Conservation (phyloP, 2,797 vertebrate genomes). For the Microcaecilia unicolor region DNA sequence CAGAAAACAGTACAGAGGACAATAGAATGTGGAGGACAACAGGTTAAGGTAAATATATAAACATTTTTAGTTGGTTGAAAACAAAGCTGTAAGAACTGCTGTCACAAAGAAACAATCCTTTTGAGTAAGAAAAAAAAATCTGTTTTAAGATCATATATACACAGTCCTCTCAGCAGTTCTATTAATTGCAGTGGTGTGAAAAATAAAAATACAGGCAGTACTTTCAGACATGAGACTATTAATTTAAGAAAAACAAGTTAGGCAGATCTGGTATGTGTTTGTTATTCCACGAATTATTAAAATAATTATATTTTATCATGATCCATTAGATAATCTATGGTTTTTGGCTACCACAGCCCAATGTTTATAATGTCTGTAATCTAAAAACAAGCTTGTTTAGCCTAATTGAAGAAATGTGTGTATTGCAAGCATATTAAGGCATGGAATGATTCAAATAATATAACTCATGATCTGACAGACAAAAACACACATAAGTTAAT, state of each 20-base stretch:
- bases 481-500: constrained; percentile 93
- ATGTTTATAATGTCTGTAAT: constrained; percentile 54
- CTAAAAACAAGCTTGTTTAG: constrained; percentile 55
- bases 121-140: constrained; percentile 71
- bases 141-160: constrained; percentile 80
- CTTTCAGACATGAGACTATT: constrained; percentile 65
- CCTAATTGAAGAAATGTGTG: constrained; percentile 63
- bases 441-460: constrained; percentile 99
- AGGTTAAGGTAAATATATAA: constrained; percentile 83
- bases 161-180: constrained; percentile 97
- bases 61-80: constrained; percentile 77
- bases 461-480: constrained; percentile 92
- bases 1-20: constrained; percentile 98
- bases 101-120: constrained; percentile 75
- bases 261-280: constrained; percentile 46
- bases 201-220: constrained; percentile 93
- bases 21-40: constrained; percentile 95
- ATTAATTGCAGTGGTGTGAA: constrained; percentile 97
- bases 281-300: constrained; percentile 57
- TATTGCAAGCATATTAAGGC: constrained; percentile 96
- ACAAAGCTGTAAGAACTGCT: constrained; percentile 79
- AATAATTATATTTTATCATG: constrained; percentile 54
- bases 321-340: constrained; percentile 68
- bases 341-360: constrained; percentile 91
- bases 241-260: constrained; percentile 61